Percentiles rank a stretch among this genome's conserved stretches.
These are phyloP conservation scores for Graphium colonna DNA, from an alignment of 2,888 invertebrate species.

Conservation along the genomic window DNA sequence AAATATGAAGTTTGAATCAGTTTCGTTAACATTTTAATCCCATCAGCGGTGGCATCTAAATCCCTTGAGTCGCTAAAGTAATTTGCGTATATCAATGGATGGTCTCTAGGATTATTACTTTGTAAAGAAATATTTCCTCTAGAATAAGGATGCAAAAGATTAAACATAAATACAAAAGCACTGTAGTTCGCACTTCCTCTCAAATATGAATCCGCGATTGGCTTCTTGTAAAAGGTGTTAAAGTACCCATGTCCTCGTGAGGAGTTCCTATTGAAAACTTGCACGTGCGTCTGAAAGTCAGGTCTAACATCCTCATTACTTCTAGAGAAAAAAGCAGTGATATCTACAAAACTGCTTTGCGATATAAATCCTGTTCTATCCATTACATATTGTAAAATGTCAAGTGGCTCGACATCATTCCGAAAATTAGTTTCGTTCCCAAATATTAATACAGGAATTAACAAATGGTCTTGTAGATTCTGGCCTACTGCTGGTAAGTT, in stretches of 20 bases:
- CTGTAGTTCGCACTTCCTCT: conserved; percentile 42
- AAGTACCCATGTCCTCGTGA: background rate
- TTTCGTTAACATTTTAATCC: conserved; percentile 45
- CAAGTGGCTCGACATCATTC: conserved; percentile 39
- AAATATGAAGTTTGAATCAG: conserved; percentile 44
- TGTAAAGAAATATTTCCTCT: conserved; percentile 77
- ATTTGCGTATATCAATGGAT: conserved; percentile 81
- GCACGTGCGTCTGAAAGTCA: conserved; percentile 46
- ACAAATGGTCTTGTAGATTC: conserved; percentile 75
- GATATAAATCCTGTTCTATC: conserved; percentile 72
- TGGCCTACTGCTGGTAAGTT: conserved; percentile 69
- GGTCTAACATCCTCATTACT: conserved; percentile 45
- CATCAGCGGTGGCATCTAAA: conserved; percentile 44
- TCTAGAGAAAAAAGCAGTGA: conserved; percentile 38
- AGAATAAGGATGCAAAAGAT: conserved; percentile 70
- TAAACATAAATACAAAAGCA: conserved; percentile 47
- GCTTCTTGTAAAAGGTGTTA: conserved; percentile 20
- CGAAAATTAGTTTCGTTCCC: conserved; percentile 42
- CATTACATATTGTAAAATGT: conserved; percentile 66
- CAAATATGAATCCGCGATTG: conserved; percentile 20
- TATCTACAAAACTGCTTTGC: conserved; percentile 74
- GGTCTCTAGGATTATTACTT: conserved; percentile 76
- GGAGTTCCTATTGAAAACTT: conserved; percentile 45
- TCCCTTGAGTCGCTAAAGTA: conserved; percentile 81
- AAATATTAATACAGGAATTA: conserved; percentile 53